These are phyloP conservation scores for Mormyrus iriodes DNA, from an alignment of 2,113 vertebrate species.

Conservation along the genomic window DNA sequence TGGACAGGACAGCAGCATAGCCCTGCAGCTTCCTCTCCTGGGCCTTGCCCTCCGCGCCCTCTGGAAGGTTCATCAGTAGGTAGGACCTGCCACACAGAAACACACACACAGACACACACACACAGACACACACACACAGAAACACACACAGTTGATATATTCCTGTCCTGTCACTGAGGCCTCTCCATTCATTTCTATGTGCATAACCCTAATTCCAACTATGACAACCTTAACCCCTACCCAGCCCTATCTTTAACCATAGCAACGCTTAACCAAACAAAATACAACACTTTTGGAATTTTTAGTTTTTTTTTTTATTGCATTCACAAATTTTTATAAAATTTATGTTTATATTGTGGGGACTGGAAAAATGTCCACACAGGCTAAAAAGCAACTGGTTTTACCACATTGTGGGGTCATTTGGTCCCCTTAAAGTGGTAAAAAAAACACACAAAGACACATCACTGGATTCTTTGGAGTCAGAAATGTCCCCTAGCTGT, in stretches of 20 bases:
- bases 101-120: not conserved
- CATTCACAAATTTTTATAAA: not conserved
- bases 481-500: not conserved
- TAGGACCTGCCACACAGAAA: slow-evolving; percentile 70
- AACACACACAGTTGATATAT: not conserved
- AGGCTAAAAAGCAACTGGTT: not conserved
- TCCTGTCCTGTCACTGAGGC: not conserved
- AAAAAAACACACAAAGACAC: not conserved
- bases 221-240: not conserved
- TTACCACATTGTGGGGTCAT: not conserved
- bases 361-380: not conserved
- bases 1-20: slow-evolving; percentile 83
- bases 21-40: slow-evolving; percentile 82
- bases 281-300: not conserved
- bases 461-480: not conserved
- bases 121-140: too few relatives aligned
- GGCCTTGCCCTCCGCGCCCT: slow-evolving; percentile 78
- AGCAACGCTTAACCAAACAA: not conserved
- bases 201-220: not conserved
- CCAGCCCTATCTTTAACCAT: not conserved
- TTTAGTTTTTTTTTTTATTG: not conserved
- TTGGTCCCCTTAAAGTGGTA: not conserved
- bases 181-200: not conserved
- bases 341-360: not conserved
- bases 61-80: slow-evolving; percentile 83